These are phyloP conservation scores for Cerceris rybyensis DNA, from an alignment of 2,888 invertebrate species.

Conservation along the genomic window DNA sequence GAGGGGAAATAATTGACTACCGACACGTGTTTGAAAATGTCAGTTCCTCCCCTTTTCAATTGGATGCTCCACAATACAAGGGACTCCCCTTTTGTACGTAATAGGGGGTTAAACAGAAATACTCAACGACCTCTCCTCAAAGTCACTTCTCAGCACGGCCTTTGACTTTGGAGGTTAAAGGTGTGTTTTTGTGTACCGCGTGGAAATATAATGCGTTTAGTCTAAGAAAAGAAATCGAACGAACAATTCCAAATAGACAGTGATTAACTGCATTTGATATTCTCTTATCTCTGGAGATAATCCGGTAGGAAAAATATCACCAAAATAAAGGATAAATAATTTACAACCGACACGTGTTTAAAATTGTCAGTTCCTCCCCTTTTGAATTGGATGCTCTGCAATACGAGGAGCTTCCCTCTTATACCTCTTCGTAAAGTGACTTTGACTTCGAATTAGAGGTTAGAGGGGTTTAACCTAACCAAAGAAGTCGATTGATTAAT, in stretches of 20 bases:
- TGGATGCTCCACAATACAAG: constrained; percentile 35
- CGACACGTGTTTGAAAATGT: constrained; percentile 22
- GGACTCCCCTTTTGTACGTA: constrained; percentile 32
- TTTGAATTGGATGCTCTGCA: constrained; percentile 43
- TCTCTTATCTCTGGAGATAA: neutral
- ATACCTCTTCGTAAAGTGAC: too few relatives aligned
- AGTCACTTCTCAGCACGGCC: constrained; percentile 10
- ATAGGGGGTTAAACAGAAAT: constrained; percentile 39
- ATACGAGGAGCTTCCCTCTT: constrained; percentile 1
- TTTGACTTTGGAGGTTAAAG: too few relatives aligned
- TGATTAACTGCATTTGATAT: neutral
- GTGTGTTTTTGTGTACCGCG: constrained; percentile 11
- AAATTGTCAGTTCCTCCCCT: constrained; percentile 12
- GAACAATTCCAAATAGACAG: neutral
- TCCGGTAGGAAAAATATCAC: constrained; percentile 18
- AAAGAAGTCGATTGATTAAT: too few relatives aligned
- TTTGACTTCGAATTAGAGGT: too few relatives aligned
- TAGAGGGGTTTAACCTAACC: neutral
- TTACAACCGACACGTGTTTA: constrained; percentile 20
- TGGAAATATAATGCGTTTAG: constrained; percentile 6
- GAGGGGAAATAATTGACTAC: constrained; percentile 32
- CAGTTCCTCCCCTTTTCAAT: constrained; percentile 18
- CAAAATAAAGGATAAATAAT: constrained; percentile 29
- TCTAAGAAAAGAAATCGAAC: neutral
- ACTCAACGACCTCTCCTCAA: neutral